Evolutionary conservation across 1,140 invertebrate species (phyloP).

Genomic region (Temnothorax nylanderi): DNA sequence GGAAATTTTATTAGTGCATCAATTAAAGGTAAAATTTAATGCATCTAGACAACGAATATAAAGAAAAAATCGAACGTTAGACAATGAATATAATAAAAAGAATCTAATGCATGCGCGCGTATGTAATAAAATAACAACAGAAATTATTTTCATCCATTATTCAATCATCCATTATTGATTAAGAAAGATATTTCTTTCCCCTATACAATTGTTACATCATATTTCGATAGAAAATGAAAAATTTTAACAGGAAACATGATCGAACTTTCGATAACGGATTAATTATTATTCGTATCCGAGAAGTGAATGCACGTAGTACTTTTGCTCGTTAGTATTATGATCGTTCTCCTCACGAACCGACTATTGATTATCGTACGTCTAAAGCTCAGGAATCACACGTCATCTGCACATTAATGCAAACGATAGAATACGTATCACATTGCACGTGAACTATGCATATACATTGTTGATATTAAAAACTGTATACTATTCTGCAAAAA

Average conservation of each 20-base stretch:
- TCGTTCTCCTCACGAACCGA: conserved; percentile 40
- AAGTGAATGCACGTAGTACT: conserved; percentile 43
- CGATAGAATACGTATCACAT: conserved; percentile 43
- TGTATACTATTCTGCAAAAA: not conserved
- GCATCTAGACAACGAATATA: not conserved
- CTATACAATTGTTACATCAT: not conserved
- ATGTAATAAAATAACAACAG: not conserved
- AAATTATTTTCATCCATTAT: not conserved
- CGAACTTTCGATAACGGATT: conserved; percentile 39
- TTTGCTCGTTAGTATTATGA: conserved; percentile 54
- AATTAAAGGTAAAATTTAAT: not conserved
- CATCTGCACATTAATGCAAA: conserved; percentile 59
- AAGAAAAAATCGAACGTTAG: not conserved
- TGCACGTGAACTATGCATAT: not conserved
- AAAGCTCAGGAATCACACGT: conserved; percentile 52
- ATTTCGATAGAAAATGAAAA: conserved; percentile 14
- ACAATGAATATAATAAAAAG: not conserved
- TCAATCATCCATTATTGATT: not conserved
- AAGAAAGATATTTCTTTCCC: not conserved
- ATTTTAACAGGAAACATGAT: conserved; percentile 33
- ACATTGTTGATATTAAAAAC: conserved; percentile 4
- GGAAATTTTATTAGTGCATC: not conserved
- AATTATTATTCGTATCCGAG: conserved; percentile 55
- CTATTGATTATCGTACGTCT: conserved; percentile 52
- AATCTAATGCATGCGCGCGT: not conserved